Evolutionary conservation across 1,140 invertebrate genomes (phyloP), one percentile per base, ranked within the genome.

Genomic region (Laupala kohalensis): DNA sequence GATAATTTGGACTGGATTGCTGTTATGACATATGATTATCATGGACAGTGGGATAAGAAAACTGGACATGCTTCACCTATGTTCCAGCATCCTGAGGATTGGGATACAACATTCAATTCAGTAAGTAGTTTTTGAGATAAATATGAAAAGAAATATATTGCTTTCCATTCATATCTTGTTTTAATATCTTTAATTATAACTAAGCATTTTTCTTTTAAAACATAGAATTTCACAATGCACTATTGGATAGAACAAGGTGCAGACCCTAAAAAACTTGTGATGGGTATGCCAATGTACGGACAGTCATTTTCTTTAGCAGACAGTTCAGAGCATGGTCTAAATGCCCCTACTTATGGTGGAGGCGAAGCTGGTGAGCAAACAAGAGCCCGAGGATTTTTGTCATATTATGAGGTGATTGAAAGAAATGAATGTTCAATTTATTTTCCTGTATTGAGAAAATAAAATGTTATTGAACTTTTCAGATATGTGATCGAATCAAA

Each of bases 21-120:
- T 3, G 87, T 96, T 0, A 96, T 96, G 94, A 88, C 89, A 0
- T 96, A 96, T 76, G 93, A 95, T 77, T 95, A 89, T 76, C 93
- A 95, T 75, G 93, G 93, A 0, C 89, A 93, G 75, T 95, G 93
- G 93, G 93, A 95, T 77, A 93, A 93, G 76, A 88, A 89, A 76
- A 95, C 93, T 1, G 93, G 93, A 9, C 93, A 95, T 77, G 87
- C 93, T 2, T 90, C 93, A 2, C 93, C 93, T 0, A 86, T 95
- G 78, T 94, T 92, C 72, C 81, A 81, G 5, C 83, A 89, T 71
- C 87, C 89, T 1, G 86, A 88, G 62, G 92, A 94, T 78, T 82
- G 84, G 69, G 88, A 90, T 76, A 84, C 84, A 37, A 90, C 88
- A 26, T 92, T 93, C 76, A 94, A 94, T 81, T 87, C 87, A 25